A percentile compares a stretch with the other conserved stretches of the same genome.
Evolutionary conservation across 2,113 vertebrate genomes (phyloP).

Genomic region (Cavia porcellus): DNA sequence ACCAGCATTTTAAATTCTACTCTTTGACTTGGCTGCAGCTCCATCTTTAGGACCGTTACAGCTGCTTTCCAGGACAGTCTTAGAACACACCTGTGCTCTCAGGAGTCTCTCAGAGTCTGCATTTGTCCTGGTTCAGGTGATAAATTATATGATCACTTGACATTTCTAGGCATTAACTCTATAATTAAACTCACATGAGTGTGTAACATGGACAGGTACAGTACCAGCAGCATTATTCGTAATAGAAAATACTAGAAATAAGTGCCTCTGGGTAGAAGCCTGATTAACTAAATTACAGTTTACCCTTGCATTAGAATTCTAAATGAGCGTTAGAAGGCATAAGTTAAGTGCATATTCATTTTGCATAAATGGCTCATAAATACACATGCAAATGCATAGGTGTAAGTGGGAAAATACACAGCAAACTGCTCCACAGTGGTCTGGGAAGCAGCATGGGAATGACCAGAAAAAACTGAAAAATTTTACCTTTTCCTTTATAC

Average conservation of each 20-base stretch:
- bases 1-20: background rate
- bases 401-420: background rate
- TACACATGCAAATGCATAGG: background rate
- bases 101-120: background rate
- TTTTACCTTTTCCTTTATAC: background rate
- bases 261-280: background rate
- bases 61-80: background rate
- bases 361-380: conserved; percentile 3
- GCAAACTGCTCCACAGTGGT: background rate
- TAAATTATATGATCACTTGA: background rate
- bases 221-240: background rate
- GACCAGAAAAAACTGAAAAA: background rate
- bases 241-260: conserved; percentile 37
- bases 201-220: background rate
- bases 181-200: background rate
- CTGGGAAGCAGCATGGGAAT: background rate
- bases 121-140: background rate
- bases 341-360: background rate
- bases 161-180: conserved; percentile 3
- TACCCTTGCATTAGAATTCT: conserved; percentile 40
- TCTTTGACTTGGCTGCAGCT: background rate
- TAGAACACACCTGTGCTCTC: background rate
- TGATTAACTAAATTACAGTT: conserved; percentile 26
- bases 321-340: conserved; percentile 34
- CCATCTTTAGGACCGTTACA: conserved; percentile 36